Base-by-base conservation (phyloP, 2,797 vertebrate genomes). In the Delichon dasypus region DNA sequence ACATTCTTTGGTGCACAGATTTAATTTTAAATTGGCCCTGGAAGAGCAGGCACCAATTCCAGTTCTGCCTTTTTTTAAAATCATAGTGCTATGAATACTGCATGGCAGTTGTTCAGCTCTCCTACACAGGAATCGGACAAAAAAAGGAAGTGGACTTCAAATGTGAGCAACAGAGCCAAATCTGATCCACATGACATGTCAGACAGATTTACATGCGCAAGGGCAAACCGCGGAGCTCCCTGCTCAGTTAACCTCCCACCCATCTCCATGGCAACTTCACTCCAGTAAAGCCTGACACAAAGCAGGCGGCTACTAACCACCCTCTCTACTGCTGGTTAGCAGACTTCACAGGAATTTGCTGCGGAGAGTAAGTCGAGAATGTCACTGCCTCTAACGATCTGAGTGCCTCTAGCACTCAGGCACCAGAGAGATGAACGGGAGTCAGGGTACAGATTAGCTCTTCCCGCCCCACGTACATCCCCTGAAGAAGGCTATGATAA, bases 181-280 rank as follows among this genome's bases (percentile, higher is more conserved):
- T 54, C 30, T 1, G 5, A 70, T 20, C 72, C 44, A 40, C 27
- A 38, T 1, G 53, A 55, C 55, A 51, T 0, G 11, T 67, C 75
- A 80, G 47, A 73, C 60, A 75, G 60, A 81, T 81, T 88, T 68
- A 65, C 58, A 76, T 3, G 1, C 21, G 6, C 5, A 16, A 17
- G n/a, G 67, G 42, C 2, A 2, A 89, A 82, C 14, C 1, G 0
- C 58, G 2, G 34, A 7, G 2, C 42, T 64, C 51, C 50, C 68
- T 19, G 42, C 80, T 85, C 16, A 0, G 25, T 29, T 65, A n/a
- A 85, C 80, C 42, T 19, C 70, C 53, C 26, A 65, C 51, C 1
- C 1, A 91, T 93, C 93, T 88, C 95, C 85, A 91, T 38, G 73
- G 75, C 85, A 94, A 95, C 93, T 88, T 72, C 32, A 85, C 2